These are phyloP conservation scores for Osmerus eperlanus DNA, from an alignment of 2,113 vertebrate species.

Conservation along the genomic window DNA sequence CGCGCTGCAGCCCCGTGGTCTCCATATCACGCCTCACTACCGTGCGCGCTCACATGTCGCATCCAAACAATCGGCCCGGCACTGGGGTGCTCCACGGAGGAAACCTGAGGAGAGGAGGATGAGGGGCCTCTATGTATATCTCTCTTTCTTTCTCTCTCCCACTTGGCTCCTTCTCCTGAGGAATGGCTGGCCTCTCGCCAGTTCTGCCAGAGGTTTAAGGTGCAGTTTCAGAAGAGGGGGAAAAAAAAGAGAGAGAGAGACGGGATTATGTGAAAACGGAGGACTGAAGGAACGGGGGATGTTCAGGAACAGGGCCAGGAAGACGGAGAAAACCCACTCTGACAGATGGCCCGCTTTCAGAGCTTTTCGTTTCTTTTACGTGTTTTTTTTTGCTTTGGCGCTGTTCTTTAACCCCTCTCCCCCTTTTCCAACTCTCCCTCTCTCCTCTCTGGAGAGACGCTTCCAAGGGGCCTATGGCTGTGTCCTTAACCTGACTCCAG, in stretches of 20 bases:
- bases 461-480: neutral
- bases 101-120: constrained; percentile 9
- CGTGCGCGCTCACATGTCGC: constrained; percentile 13
- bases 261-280: neutral
- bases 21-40: constrained; percentile 9
- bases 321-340: neutral
- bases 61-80: constrained; percentile 4
- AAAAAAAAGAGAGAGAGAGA: neutral
- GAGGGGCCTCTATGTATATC: too few relatives aligned
- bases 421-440: neutral
- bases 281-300: neutral
- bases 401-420: neutral
- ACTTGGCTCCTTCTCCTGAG: neutral
- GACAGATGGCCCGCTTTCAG: constrained; percentile 7
- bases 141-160: too few relatives aligned
- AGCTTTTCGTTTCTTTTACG: constrained; percentile 10
- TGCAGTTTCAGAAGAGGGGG: neutral
- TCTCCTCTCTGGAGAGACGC: neutral
- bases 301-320: neutral
- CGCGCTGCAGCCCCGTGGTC: constrained; percentile 9
- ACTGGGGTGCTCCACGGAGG: neutral
- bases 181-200: neutral
- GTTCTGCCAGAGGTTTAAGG: constrained; percentile 5
- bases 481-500: neutral
- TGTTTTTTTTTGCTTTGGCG: constrained; percentile 11